These are phyloP conservation scores for Ceryle rudis DNA, from an alignment of 2,797 vertebrate species.

Conservation along the genomic window DNA sequence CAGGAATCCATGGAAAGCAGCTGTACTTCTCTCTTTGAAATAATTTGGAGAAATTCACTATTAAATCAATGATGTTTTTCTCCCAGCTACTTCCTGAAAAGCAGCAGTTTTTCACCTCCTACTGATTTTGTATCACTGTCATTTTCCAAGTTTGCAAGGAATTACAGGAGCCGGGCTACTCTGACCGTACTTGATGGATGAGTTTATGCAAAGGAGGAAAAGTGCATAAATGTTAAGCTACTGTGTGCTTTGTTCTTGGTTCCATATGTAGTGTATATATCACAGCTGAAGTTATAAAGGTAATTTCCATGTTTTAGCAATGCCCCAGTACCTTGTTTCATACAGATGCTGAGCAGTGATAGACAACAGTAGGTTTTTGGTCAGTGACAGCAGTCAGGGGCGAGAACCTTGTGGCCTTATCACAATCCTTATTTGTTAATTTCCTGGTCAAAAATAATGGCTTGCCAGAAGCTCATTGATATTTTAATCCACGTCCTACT, in stretches of 20 bases:
- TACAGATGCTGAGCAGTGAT: neutral
- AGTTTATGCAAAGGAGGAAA: neutral
- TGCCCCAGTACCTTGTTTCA: neutral
- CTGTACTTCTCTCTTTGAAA: neutral
- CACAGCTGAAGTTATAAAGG: neutral
- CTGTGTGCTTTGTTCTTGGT: neutral
- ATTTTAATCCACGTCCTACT: conserved; percentile 23
- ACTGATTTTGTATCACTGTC: neutral
- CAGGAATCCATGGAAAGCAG: neutral
- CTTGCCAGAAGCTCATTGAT: neutral
- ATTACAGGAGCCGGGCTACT: neutral
- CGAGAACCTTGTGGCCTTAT: neutral
- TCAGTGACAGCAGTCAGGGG: neutral
- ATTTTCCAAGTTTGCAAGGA: neutral
- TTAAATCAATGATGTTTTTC: neutral
- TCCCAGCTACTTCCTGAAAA: neutral
- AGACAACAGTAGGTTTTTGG: neutral
- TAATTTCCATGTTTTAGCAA: neutral
- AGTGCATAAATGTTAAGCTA: neutral
- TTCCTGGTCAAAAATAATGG: neutral
- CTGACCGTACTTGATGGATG: neutral
- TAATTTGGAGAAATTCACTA: neutral
- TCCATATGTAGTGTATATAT: neutral
- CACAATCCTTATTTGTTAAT: neutral
- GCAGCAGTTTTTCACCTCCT: neutral